Evolutionary conservation across 2,888 invertebrate species (phyloP).

Genomic region (Ectobius pallidus): DNA sequence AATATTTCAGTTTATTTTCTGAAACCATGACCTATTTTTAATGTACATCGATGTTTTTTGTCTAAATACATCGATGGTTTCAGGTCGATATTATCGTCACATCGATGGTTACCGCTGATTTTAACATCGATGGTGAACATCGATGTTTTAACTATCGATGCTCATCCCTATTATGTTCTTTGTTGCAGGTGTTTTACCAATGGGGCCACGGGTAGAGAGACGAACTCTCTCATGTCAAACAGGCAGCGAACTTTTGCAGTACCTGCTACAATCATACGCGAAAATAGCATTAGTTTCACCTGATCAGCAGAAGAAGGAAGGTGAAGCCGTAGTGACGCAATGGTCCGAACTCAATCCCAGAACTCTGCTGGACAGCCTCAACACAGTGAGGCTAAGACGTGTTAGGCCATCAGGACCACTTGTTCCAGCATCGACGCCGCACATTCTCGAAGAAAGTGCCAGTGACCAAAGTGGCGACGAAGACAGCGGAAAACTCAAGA

Average conservation of each 20-base stretch:
- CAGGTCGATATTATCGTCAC: too few relatives aligned
- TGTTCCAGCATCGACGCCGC: slow-evolving; percentile 34
- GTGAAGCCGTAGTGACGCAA: background rate
- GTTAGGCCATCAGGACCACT: too few relatives aligned
- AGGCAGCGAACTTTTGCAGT: slow-evolving; percentile 53
- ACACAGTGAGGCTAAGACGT: background rate
- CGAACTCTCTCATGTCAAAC: slow-evolving; percentile 57
- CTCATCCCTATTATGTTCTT: too few relatives aligned
- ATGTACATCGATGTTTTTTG: too few relatives aligned
- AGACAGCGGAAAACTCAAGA: slow-evolving; percentile 54
- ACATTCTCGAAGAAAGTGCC: slow-evolving; percentile 44
- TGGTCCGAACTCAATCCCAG: slow-evolving; percentile 47
- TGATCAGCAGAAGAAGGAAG: background rate
- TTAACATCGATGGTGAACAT: too few relatives aligned
- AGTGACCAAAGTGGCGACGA: slow-evolving; percentile 50
- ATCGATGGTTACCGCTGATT: too few relatives aligned
- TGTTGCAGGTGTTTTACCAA: background rate
- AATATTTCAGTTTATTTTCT: too few relatives aligned
- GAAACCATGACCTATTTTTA: too few relatives aligned
- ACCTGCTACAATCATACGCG: slow-evolving; percentile 44
- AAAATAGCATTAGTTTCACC: background rate
- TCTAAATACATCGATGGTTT: too few relatives aligned
- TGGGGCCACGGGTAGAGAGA: slow-evolving; percentile 47
- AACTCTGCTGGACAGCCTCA: slow-evolving; percentile 28
- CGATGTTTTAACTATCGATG: too few relatives aligned